Conservation (phyloP, 23 tunicate genomes). For the Oikopleura vanhoeffeni region DNA sequence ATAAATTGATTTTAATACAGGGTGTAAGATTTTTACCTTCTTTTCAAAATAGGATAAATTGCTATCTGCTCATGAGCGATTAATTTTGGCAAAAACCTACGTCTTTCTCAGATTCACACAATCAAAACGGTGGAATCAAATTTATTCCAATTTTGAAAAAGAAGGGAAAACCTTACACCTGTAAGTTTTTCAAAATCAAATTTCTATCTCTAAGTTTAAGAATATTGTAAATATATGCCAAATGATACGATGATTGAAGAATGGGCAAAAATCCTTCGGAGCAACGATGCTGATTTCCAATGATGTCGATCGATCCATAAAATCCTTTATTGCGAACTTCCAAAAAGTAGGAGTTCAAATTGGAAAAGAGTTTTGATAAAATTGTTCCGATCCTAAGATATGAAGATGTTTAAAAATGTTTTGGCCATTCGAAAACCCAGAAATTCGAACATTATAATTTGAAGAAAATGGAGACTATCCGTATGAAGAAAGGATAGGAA, state of each 20-base stretch:
- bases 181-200: no score
- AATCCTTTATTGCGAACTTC: constrained; percentile 3
- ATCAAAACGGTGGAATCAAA: no score
- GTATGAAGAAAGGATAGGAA: neutral
- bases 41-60: no score
- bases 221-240: constrained; percentile 13
- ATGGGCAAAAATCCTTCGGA: neutral
- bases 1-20: no score
- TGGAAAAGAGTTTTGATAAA: constrained; percentile 1
- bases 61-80: no score
- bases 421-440: constrained; percentile 2
- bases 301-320: neutral
- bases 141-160: no score
- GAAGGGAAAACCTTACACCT: no score
- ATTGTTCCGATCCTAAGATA: neutral
- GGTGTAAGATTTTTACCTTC: no score
- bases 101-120: no score
- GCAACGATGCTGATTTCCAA: constrained; percentile 13
- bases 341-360: neutral
- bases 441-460: constrained; percentile 11
- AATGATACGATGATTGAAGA: constrained; percentile 7
- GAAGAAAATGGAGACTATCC: constrained; percentile 5
- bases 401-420: neutral
- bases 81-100: no score
- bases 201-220: no score